Conservation (phyloP, 37 sponge, comb jelly and placozoan genomes). For the Eunapius fragilis region DNA sequence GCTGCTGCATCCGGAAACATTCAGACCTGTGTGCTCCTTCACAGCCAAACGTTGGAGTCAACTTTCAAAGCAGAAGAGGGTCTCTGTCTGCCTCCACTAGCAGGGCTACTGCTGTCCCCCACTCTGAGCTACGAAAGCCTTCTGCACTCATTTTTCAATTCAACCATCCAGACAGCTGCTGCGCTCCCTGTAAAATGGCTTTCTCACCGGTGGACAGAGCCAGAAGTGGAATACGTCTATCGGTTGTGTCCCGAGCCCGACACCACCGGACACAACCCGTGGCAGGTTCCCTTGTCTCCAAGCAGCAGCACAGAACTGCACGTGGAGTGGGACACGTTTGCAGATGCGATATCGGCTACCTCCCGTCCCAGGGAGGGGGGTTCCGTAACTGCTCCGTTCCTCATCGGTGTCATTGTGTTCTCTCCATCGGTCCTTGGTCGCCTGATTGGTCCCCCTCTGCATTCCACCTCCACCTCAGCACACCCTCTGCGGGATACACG, state of each 20-base stretch:
- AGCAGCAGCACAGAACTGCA: not conserved
- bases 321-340: constrained; percentile 58
- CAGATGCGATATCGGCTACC: constrained; percentile 8
- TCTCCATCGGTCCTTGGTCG: constrained; percentile 39
- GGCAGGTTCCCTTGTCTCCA: constrained; percentile 2
- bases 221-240: constrained; percentile 10
- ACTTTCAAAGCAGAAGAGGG: not conserved
- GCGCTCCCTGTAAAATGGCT: constrained; percentile 29
- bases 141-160: constrained; percentile 14
- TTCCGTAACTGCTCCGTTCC: constrained; percentile 4
- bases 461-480: not conserved
- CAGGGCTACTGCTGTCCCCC: not conserved
- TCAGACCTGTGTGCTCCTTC: not conserved
- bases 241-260: not conserved
- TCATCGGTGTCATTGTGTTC: constrained; percentile 43
- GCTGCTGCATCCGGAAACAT: not conserved
- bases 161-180: not conserved
- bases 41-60: not conserved
- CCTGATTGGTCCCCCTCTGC: not conserved
- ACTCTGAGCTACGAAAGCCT: not conserved
- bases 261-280: constrained; percentile 33
- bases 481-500: not conserved
- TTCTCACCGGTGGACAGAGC: constrained; percentile 31
- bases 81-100: not conserved
- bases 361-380: not conserved